Percentiles rank a stretch among this genome's conserved stretches.
phyloP scores from a whole-genome alignment of 2,797 vertebrate genomes.

The Coregonus sp. region DNA sequence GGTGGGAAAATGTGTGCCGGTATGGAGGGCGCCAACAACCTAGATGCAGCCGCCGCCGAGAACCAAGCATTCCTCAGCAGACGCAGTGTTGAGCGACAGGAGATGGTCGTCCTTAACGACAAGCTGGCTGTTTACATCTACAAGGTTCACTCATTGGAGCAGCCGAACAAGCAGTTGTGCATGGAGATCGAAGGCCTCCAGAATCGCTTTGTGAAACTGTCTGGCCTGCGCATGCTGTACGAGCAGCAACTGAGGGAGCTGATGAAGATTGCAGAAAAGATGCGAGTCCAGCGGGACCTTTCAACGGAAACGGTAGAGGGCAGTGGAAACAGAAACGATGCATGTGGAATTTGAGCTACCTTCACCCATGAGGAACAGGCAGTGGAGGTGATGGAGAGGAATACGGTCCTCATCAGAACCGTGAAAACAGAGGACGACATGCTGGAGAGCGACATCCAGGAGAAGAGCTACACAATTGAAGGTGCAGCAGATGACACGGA shows the following conservation, averaged over 20 bases:
- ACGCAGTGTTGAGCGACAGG: constrained; percentile 48
- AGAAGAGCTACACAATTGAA: constrained; percentile 29
- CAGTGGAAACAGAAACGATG: not conserved
- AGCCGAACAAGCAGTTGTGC: constrained; percentile 36
- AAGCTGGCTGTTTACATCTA: constrained; percentile 55
- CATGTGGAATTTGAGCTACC: not conserved
- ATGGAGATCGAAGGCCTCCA: constrained; percentile 28
- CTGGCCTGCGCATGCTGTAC: constrained; percentile 46
- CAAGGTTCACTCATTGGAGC: not conserved
- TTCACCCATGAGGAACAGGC: constrained; percentile 37
- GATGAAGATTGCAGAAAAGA: constrained; percentile 49
- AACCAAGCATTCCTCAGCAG: constrained; percentile 56
- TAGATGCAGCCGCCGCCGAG: constrained; percentile 51
- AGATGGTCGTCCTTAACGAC: constrained; percentile 58
- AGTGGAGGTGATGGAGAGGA: constrained; percentile 50
- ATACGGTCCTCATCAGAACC: constrained; percentile 57
- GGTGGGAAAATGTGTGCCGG: constrained; percentile 33
- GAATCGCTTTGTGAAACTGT: constrained; percentile 24
- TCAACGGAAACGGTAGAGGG: no score
- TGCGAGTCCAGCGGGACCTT: constrained; percentile 40
- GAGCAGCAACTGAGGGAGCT: constrained; percentile 52
- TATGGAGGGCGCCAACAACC: constrained; percentile 35
- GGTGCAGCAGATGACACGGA: constrained; percentile 47
- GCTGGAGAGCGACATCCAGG: constrained; percentile 38
- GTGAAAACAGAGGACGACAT: constrained; percentile 43